A percentile compares a stretch with the other conserved stretches of the same genome.
Conservation (phyloP, 2,113 vertebrate species). For the Pongo abelii region DNA sequence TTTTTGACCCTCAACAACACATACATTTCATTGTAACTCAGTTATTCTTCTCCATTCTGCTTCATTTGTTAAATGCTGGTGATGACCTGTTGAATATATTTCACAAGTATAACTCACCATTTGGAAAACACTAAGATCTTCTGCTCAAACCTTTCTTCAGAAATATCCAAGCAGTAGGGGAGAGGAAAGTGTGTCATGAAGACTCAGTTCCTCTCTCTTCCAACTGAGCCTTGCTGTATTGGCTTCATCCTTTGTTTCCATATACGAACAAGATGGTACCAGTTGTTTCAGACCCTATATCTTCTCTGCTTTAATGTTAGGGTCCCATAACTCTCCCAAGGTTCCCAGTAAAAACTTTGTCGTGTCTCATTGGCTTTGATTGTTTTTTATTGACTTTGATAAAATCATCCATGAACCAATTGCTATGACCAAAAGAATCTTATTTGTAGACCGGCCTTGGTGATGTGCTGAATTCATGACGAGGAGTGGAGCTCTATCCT, state of each 20-base stretch:
- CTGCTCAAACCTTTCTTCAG: neutral
- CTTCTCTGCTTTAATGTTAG: neutral
- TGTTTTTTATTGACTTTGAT: neutral
- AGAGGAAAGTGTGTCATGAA: neutral
- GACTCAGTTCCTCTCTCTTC: neutral
- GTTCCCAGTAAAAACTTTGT: neutral
- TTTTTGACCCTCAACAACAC: neutral
- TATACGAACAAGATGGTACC: neutral
- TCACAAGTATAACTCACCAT: neutral
- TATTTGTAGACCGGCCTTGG: neutral
- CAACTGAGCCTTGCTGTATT: neutral
- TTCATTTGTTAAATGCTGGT: neutral
- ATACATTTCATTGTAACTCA: neutral
- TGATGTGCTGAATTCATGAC: neutral
- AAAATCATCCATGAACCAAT: neutral
- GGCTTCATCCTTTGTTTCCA: neutral
- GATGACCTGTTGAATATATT: neutral
- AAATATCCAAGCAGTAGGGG: neutral
- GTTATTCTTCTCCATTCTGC: neutral
- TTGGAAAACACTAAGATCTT: neutral
- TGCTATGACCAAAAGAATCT: neutral
- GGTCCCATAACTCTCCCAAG: neutral
- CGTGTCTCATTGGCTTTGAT: neutral
- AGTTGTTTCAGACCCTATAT: neutral
- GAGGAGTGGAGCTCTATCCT: neutral